Base-by-base conservation (phyloP, 2,797 vertebrate genomes). In the Morelia viridis region DNA sequence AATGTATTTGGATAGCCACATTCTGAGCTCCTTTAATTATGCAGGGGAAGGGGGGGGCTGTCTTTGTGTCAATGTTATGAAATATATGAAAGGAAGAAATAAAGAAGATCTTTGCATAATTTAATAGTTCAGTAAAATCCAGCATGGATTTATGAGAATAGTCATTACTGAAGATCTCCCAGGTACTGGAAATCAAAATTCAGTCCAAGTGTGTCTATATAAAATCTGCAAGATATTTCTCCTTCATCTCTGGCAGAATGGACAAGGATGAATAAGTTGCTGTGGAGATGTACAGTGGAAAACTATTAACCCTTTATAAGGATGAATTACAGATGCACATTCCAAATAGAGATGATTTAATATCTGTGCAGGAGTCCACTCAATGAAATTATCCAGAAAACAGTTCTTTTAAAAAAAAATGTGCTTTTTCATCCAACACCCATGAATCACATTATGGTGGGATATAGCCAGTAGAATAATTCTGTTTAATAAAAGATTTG, bases 171-270 rank as follows among this genome's bases (percentile, higher is more conserved):
- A 86, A 85, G 26, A 94, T 92, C 4, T 26, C 10, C 56, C 46
- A 56, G 87, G 93, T 91, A 92, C 56, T 89, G 60, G 89, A 89
- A 92, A 90, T 92, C 89, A 92, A 90, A 90, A 92, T 87, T 90
- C 92, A 83, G n/a, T 22, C 57, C 88, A 92, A 87, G 68, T 50
- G 31, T 22, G 26, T 90, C 60, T 28, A 57, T 65, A 80, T 80
- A 90, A 90, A 90, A 90, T 90, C 87, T 90, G 60, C 89, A 88
- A 88, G 92, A 62, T 71, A 90, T 92, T 90, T 58, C 41, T 71
- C 83, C 68, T 83, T 46, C 68, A 83, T 90, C 87, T 85, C 65
- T 88, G 85, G 89, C 50, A 88, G 68, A 83, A 64, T 53, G 56
- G 89, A 56, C 85, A 83, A 28, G 68, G 60, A 92, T 92, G 92